These are phyloP conservation scores for Deilephila elpenor DNA, from an alignment of 2,888 invertebrate genomes.

Conservation along the genomic window DNA sequence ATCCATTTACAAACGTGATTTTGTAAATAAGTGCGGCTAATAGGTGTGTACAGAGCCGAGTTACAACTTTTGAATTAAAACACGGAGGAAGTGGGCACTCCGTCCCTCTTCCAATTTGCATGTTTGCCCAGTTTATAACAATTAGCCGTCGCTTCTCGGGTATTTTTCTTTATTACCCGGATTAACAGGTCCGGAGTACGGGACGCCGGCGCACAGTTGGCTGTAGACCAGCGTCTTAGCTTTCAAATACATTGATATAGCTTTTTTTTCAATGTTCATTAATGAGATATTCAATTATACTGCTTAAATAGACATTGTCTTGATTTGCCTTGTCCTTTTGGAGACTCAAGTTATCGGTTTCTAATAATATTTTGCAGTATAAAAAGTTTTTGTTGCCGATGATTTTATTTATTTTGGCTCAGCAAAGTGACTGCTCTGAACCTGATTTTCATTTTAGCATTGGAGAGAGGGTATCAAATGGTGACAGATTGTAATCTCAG, in stretches of 20 bases:
- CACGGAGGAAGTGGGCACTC: constrained; percentile 59
- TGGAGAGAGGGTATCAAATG: too few species aligned
- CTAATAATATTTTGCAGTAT: too few species aligned
- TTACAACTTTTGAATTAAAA: constrained; percentile 56
- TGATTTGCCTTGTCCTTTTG: too few species aligned
- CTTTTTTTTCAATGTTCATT: not conserved
- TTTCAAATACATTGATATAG: not conserved
- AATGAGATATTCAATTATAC: not conserved
- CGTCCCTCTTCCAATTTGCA: constrained; percentile 74
- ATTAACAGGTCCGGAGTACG: constrained; percentile 60
- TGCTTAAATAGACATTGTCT: too few species aligned
- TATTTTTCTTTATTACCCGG: constrained; percentile 82
- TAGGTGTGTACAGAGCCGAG: not conserved
- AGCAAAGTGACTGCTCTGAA: too few species aligned
- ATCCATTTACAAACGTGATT: not conserved
- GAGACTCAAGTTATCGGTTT: too few species aligned
- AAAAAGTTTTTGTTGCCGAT: too few species aligned
- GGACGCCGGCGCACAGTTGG: constrained; percentile 34
- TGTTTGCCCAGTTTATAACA: constrained; percentile 80
- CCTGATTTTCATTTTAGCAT: too few species aligned
- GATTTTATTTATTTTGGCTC: too few species aligned
- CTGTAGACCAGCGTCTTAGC: not conserved
- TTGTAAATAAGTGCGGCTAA: constrained; percentile 1
- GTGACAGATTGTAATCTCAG: too few species aligned
- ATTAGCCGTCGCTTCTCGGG: constrained; percentile 73